Base-by-base conservation (phyloP, 2,797 vertebrate genomes). In the Takifugu rubripes region DNA sequence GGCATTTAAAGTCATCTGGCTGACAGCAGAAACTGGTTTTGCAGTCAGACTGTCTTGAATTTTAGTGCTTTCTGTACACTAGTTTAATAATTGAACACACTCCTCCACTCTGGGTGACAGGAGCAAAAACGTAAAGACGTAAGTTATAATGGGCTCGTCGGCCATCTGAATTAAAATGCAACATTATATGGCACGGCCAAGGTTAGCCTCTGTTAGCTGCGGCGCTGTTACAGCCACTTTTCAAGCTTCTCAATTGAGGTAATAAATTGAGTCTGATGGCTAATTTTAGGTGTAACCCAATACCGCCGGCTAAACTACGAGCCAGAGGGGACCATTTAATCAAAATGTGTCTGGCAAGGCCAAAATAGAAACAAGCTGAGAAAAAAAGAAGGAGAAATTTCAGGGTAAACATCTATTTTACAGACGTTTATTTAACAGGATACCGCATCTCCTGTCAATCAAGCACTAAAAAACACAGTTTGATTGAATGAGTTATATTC, bases 181-280 rank as follows among this genome's bases (percentile, higher is more conserved):
- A 89, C 88, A 82, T 85, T 91, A 91, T 90, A 87, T 49, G 79
- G 70, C 74, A 73, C 75, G 79, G 81, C 81, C 86, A 66, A 78
- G 81, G 86, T 84, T 80, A 79, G 82, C 62, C 75, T 25, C 71
- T 79, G 83, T 86, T 88, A 79, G 79, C 83, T 49, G 79, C 74
- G 81, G 70, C 70, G 83, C 84, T 71, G 78, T 74, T 84, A 86
- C 70, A 77, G 84, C 82, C 92, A 89, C 91, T 91, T 91, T 48
- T 92, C 88, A 78, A 79, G 90, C 91, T 92, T 92, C 93, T 94
- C 92, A 90, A 90, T 93, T 92, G 93, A 90, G 91, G 92, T 94
- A 94, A 97, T 97, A 97, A 97, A 97, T 92, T 94, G 92, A 88
- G 93, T 91, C 92, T 94, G 95, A 95, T 93, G 94, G 94, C 94